Evolutionary conservation across 2,888 invertebrate genomes (phyloP), one percentile per base, ranked within the genome.

Genomic region (Cosmia trapezina): DNA sequence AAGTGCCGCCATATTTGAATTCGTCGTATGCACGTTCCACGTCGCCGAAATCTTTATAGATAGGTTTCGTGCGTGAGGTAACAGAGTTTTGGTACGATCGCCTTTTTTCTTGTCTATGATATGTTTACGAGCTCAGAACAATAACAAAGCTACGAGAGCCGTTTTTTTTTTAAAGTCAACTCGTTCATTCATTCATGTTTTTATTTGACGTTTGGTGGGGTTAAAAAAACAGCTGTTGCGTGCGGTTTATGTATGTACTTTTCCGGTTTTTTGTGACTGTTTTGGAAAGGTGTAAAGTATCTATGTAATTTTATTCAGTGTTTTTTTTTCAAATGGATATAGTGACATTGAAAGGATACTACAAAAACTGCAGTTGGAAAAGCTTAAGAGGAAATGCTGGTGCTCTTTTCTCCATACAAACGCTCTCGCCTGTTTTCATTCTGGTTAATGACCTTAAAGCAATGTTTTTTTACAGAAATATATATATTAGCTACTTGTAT

Each of bases 21-120:
- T 84, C 91, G 33, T 91, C 87, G 85, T 84, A 90, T 93, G 93
- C 95, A 94, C 94, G 94, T 93, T 84, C 90, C 80, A 74, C 74
- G 85, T 84, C 88, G 88, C 85, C 90, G 80, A 94, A 95, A 95
- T 93, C 95, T 91, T 94, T 91, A 96, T 93, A 93, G 95, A 96
- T 96, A 93, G 95, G 83, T 95, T 96, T 95, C 87, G 95, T 95
- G 94, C 96, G 96, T 96, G 96, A 94, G 89, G 84, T 89, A 89
- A 73, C 78, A 73, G 77, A 76, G 71, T 90, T 91, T 88, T 86
- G 86, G 81, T 72, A 70, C 80, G 67, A 84, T 86, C 64, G 82
- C 74, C 69, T 83, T 86, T 81, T 83, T 78, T 79, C 63, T 68
- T 47, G 70, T 72, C 77, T 73, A 79, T 76, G 85, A 86, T 85